Percentiles rank a stretch among this genome's conserved stretches.
Evolutionary conservation across 53 echinoderm and acorn worm species (phyloP).

Genomic region (Zoroaster sp.): DNA sequence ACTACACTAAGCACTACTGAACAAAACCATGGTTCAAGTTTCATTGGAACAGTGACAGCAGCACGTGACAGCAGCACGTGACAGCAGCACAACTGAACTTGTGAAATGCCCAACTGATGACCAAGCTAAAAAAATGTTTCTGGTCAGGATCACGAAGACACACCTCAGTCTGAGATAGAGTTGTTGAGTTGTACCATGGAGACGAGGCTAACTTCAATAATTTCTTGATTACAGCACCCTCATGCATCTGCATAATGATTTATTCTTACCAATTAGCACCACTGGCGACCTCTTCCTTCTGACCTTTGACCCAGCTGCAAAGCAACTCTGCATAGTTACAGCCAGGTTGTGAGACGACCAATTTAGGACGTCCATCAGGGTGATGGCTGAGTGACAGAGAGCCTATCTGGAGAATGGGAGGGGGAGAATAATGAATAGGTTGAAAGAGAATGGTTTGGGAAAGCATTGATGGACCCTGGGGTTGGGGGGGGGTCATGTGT

Average conservation of each 20-base stretch:
- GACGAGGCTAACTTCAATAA: neutral
- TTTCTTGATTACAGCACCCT: neutral
- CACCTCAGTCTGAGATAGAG: neutral
- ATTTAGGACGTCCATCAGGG: constrained; percentile 81
- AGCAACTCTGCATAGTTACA: constrained; percentile 93
- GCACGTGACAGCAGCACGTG: too few species aligned
- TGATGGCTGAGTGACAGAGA: constrained; percentile 84
- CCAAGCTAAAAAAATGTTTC: neutral
- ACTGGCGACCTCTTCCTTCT: constrained; percentile 13
- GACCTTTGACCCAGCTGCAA: constrained; percentile 79
- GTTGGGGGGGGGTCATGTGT: too few species aligned
- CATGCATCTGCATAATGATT: neutral
- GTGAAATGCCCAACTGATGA: too few species aligned
- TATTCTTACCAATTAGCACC: neutral
- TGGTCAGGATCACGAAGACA: too few species aligned
- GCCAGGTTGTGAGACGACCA: constrained; percentile 97
- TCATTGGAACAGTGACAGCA: too few species aligned
- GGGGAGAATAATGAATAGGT: neutral
- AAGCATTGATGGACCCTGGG: too few species aligned
- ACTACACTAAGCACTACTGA: too few species aligned
- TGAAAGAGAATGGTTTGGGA: too few species aligned
- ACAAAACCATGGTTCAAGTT: too few species aligned
- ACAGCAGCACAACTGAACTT: too few species aligned
- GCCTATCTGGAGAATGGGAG: constrained; percentile 62
- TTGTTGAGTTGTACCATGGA: neutral